A percentile compares a stretch with the other conserved stretches of the same genome.
These are phyloP conservation scores for Sprattus sprattus DNA, from an alignment of 2,113 vertebrate genomes.

Conservation along the genomic window DNA sequence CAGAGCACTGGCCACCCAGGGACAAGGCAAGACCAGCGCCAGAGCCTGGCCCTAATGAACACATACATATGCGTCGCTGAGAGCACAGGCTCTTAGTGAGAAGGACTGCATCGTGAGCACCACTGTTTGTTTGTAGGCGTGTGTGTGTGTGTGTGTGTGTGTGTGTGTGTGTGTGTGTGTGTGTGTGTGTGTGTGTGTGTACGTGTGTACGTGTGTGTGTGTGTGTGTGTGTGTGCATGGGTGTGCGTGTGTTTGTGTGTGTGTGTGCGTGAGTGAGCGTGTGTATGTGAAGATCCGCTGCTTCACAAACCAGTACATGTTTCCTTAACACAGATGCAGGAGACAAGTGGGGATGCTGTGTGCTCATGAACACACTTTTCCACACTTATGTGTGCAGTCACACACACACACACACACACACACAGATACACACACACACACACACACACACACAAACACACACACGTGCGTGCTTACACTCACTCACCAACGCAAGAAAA, in stretches of 20 bases:
- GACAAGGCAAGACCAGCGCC: not conserved
- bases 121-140: slow-evolving; percentile 12
- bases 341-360: slow-evolving; percentile 14
- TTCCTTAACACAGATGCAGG: not conserved
- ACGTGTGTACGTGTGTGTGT: not conserved
- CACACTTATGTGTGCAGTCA: not conserved
- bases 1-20: not conserved
- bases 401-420: slow-evolving; percentile 10
- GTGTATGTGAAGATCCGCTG: not conserved
- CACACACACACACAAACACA: not conserved
- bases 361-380: not conserved
- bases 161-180: not conserved
- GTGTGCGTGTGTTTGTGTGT: not conserved
- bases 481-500: not conserved
- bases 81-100: not conserved
- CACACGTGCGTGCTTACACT: not conserved
- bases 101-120: not conserved
- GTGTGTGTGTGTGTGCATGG: slow-evolving; percentile 20
- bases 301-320: not conserved
- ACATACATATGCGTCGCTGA: slow-evolving; percentile 15
- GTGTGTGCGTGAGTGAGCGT: not conserved
- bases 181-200: not conserved
- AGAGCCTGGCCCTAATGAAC: not conserved
- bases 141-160: slow-evolving; percentile 8
- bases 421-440: not conserved